Base-by-base conservation (phyloP, 2,113 vertebrate genomes). In the Carlito syrichta region DNA sequence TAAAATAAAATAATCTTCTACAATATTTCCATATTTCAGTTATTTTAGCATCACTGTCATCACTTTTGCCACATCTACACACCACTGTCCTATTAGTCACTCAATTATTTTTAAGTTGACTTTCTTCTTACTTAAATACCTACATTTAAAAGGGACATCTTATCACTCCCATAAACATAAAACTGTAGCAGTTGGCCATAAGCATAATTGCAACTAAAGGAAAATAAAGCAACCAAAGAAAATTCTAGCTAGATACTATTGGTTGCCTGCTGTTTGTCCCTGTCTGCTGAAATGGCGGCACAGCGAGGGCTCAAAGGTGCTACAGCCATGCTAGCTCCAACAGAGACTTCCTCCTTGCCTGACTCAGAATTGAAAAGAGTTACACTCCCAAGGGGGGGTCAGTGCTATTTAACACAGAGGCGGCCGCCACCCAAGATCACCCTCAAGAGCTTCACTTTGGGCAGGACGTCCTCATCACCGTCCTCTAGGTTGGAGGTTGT, bases 301-400 rank as follows among this genome's bases (percentile, higher is more conserved):
- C 0, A 19, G 17, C 27, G 8, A 54, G 17, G 20, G 14, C 20
- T 50, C 40, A 81, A 74, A 89, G 10, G 11, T 4, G 2, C 23
- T 27, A 0, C n/a, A 27, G 60, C 50, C 78, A n/a, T 20, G 23
- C 69, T 56, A 9, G 3, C 45, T 27, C 27, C 35, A 8, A 73
- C 88, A 54, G 3, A 54, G 32, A 50, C 1, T 3, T n/a, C n/a
- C n/a, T 50, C 52, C 43, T 77, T 45, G 48, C 4, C 5, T 20
- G n/a, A 7, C 16, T 66, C 38, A 19, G 23, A 92, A 35, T 3
- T 9, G 10, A n/a, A 30, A 81, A 63, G 11, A 23, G 5, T 11
- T 30, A 16, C 5, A 3, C n/a, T n/a, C n/a, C 43, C 48, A 5
- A 3, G 54, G 19, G 0, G 10, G 3, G 11, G 12, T 3, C 9